Conservation (phyloP, 2,113 vertebrate genomes). For the Takifugu flavidus region DNA sequence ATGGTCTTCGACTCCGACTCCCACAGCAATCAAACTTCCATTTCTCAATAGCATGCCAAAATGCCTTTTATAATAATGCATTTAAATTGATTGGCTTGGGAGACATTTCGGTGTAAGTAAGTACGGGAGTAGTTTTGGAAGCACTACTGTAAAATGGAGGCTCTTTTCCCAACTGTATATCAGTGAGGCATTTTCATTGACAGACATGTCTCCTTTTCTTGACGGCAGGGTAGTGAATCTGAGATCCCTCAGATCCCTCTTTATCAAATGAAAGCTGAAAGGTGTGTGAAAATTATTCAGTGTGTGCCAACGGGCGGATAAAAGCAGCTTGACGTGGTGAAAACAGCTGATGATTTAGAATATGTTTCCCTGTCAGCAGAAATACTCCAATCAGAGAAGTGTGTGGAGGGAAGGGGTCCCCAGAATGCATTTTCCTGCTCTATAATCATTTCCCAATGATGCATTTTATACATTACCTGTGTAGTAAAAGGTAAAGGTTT, state of each 20-base stretch:
- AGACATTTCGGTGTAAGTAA: conserved; percentile 53
- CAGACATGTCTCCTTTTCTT: conserved; percentile 49
- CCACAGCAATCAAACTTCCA: conserved; percentile 73
- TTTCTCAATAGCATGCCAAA: conserved; percentile 72
- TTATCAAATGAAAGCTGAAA: conserved; percentile 58
- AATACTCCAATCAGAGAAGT: conserved; percentile 30
- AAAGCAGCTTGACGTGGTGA: conserved; percentile 26
- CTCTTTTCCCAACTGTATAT: conserved; percentile 31
- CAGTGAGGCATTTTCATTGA: conserved; percentile 26
- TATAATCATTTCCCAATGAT: background rate
- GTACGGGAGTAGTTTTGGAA: conserved; percentile 50
- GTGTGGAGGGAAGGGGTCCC: conserved; percentile 12
- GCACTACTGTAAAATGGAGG: conserved; percentile 45
- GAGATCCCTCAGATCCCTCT: conserved; percentile 34
- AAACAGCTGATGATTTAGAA: conserved; percentile 63
- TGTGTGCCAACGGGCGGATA: conserved; percentile 31
- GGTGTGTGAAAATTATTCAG: conserved; percentile 47
- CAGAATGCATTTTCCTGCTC: conserved; percentile 41
- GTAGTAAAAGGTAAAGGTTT: too few relatives aligned
- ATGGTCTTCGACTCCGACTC: conserved; percentile 60
- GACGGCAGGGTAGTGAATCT: conserved; percentile 23
- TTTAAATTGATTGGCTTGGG: conserved; percentile 72
- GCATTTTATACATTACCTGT: too few relatives aligned
- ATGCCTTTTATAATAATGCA: conserved; percentile 67
- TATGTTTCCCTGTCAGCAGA: conserved; percentile 57